phyloP scores from a whole-genome alignment of 1,140 invertebrate genomes.

The Magallana ariakensis region DNA sequence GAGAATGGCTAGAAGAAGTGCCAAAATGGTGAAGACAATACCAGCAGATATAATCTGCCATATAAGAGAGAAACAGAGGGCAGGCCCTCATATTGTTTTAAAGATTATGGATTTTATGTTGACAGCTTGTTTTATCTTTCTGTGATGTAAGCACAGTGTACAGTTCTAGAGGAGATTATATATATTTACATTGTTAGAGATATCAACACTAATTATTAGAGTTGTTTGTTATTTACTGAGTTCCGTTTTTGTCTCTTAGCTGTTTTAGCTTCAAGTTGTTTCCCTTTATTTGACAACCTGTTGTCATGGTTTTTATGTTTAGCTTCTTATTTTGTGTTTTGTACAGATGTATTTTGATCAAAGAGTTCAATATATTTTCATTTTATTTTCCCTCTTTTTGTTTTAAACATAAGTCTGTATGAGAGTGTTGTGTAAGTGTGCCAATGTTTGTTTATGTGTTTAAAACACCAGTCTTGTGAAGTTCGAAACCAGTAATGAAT shows the following conservation, averaged over 20 bases:
- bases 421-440: too few relatives aligned
- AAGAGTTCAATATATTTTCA: neutral
- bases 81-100: slow-evolving; percentile 8
- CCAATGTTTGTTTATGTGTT: too few relatives aligned
- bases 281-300: slow-evolving; percentile 11
- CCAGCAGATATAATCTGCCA: neutral
- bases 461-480: too few relatives aligned
- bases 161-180: slow-evolving; percentile 30
- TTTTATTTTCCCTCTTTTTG: too few relatives aligned
- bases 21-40: neutral
- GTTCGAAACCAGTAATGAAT: too few relatives aligned
- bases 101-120: slow-evolving; percentile 8
- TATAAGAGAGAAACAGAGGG: neutral
- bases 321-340: neutral
- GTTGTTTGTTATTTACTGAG: slow-evolving; percentile 35
- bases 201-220: neutral
- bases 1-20: neutral
- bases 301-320: slow-evolving; percentile 16
- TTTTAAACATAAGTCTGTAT: too few relatives aligned
- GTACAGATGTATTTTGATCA: slow-evolving; percentile 24
- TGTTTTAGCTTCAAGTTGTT: slow-evolving; percentile 38
- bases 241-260: slow-evolving; percentile 19
- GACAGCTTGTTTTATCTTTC: neutral
- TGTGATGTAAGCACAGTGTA: slow-evolving; percentile 4
- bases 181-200: slow-evolving; percentile 16